phyloP scores from a whole-genome alignment of 2,113 vertebrate genomes.

The Alces alces region DNA sequence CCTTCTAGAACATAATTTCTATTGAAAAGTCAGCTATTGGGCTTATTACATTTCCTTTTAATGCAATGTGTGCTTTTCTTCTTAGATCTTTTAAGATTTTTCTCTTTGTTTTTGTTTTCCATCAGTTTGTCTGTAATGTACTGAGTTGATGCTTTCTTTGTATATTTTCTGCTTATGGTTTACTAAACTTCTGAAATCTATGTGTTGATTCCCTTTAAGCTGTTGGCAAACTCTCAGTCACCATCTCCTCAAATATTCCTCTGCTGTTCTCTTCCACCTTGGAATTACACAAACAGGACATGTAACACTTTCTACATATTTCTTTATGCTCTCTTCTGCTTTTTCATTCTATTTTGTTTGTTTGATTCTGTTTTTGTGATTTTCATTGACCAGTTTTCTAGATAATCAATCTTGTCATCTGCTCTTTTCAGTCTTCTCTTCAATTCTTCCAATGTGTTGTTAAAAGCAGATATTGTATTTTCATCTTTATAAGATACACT shows the following conservation, averaged over 20 bases:
- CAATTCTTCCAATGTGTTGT: not conserved
- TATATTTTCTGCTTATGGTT: not conserved
- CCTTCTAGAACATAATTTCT: not conserved
- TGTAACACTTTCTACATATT: not conserved
- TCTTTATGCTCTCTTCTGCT: not conserved
- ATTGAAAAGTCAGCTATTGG: not conserved
- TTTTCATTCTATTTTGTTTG: not conserved
- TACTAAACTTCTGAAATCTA: not conserved
- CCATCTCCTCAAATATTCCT: not conserved
- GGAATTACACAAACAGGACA: not conserved
- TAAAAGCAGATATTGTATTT: not conserved
- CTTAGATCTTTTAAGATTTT: not conserved
- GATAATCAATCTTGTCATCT: not conserved
- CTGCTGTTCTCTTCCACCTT: not conserved
- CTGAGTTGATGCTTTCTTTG: not conserved
- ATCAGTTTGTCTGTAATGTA: not conserved
- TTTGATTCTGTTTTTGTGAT: not conserved
- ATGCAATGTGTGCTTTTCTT: not conserved
- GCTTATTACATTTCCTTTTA: not conserved
- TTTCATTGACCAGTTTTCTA: not conserved
- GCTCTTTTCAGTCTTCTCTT: not conserved
- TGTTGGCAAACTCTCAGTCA: not conserved
- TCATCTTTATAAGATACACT: not conserved
- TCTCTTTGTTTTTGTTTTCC: not conserved
- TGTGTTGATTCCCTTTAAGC: not conserved